Conservation (phyloP, 2,113 vertebrate species). For the Scatophagus argus region DNA sequence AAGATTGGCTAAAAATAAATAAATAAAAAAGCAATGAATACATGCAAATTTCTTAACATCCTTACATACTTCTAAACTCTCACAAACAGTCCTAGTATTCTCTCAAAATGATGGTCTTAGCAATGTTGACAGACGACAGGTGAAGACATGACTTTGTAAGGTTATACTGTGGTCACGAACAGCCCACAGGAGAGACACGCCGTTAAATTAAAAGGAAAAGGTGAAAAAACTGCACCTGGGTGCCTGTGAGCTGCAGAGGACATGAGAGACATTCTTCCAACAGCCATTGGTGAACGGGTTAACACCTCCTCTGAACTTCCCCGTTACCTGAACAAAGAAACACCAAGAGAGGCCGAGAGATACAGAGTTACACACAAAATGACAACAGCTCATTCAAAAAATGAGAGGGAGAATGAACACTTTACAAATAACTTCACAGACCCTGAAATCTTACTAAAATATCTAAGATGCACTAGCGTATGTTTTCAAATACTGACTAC, state of each 20-base stretch:
- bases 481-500: not conserved
- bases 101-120: not conserved
- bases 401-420: not conserved
- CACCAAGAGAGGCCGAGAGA: not conserved
- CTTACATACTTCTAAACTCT: too few relatives aligned
- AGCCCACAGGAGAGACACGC: not conserved
- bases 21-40: too few relatives aligned
- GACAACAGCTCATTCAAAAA: not conserved
- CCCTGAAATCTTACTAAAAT: not conserved
- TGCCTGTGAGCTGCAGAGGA: slow-evolving; percentile 95
- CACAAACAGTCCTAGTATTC: too few relatives aligned
- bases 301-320: slow-evolving; percentile 96
- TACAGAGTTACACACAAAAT: not conserved
- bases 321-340: slow-evolving; percentile 87
- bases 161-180: not conserved
- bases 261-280: slow-evolving; percentile 92
- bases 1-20: too few relatives aligned
- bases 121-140: not conserved
- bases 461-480: not conserved
- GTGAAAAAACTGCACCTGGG: slow-evolving; percentile 86
- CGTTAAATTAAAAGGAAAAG: not conserved
- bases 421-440: not conserved
- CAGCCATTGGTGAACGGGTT: slow-evolving; percentile 98
- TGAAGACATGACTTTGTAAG: not conserved
- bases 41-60: too few relatives aligned